Conservation (phyloP, 2,113 vertebrate species). For the Rhea americana region DNA sequence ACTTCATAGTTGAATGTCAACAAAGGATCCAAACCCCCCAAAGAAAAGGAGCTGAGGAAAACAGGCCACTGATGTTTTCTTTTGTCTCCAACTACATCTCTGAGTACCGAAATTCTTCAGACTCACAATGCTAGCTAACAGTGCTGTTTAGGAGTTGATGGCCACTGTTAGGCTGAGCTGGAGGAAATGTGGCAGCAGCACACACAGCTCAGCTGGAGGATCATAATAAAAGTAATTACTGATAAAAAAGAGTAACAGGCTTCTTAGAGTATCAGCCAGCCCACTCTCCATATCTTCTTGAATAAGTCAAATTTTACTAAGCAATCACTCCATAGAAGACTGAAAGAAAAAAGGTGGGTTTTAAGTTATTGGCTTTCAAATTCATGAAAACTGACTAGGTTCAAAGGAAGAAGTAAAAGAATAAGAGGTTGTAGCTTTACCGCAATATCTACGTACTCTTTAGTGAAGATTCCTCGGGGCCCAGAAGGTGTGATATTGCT, state of each 20-base stretch:
- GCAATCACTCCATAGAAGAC: neutral
- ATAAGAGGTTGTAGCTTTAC: neutral
- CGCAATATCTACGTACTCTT: slow-evolving; percentile 87
- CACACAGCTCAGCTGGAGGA: neutral
- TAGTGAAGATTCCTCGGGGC: slow-evolving; percentile 91
- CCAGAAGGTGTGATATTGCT: slow-evolving; percentile 83
- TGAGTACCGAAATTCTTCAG: neutral
- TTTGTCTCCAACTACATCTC: neutral
- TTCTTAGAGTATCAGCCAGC: neutral
- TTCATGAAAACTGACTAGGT: neutral
- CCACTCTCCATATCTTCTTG: neutral
- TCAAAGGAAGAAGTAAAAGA: neutral
- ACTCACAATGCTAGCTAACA: neutral
- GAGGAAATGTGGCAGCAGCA: neutral
- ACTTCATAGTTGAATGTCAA: neutral
- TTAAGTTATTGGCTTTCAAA: neutral
- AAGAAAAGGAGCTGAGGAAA: neutral
- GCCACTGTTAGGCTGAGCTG: neutral
- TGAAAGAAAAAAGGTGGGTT: neutral
- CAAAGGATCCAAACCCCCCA: neutral
- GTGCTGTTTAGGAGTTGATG: neutral
- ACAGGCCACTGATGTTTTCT: neutral
- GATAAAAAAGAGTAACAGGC: neutral
- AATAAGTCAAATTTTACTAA: neutral
- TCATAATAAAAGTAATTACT: no score